Evolutionary conservation across 1,140 invertebrate genomes (phyloP).

Genomic region (Hydropsyche tenuis): DNA sequence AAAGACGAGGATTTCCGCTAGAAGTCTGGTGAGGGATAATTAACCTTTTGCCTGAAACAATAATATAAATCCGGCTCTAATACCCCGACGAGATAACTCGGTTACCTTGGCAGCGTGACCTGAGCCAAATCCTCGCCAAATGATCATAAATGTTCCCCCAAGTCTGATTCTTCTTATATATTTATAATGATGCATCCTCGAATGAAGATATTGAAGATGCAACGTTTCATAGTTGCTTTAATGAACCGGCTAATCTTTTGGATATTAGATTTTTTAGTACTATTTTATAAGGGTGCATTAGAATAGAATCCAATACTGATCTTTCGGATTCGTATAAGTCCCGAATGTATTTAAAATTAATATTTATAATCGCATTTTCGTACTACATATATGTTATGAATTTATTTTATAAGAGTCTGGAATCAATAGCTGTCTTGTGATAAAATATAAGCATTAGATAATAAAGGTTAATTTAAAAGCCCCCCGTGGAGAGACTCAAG

Average conservation of each 20-base stretch:
- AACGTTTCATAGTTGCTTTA: slow-evolving; percentile 30
- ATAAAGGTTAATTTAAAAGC: slow-evolving; percentile 51
- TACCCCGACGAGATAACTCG: slow-evolving; percentile 1
- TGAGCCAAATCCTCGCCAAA: slow-evolving; percentile 18
- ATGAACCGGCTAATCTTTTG: slow-evolving; percentile 9
- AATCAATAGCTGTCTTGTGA: slow-evolving; percentile 24
- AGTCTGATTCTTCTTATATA: slow-evolving; percentile 3
- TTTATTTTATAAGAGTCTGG: neutral
- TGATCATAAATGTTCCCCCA: neutral
- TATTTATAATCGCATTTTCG: too few species aligned
- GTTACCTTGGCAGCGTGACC: slow-evolving; percentile 35
- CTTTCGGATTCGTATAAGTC: too few species aligned
- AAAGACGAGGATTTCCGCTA: neutral
- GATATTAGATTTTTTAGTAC: too few species aligned
- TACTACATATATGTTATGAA: too few species aligned
- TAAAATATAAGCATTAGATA: slow-evolving; percentile 45
- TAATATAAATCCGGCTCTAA: slow-evolving; percentile 15
- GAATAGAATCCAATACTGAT: too few species aligned
- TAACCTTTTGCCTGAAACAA: slow-evolving; percentile 25
- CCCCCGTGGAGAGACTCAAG: slow-evolving; percentile 44
- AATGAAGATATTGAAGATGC: slow-evolving; percentile 32
- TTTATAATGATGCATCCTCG: slow-evolving; percentile 36
- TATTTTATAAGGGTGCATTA: too few species aligned
- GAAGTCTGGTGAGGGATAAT: slow-evolving; percentile 1
- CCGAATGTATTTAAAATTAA: too few species aligned